Conservation (phyloP, 2,888 invertebrate genomes). For the Girardia tigrina region DNA sequence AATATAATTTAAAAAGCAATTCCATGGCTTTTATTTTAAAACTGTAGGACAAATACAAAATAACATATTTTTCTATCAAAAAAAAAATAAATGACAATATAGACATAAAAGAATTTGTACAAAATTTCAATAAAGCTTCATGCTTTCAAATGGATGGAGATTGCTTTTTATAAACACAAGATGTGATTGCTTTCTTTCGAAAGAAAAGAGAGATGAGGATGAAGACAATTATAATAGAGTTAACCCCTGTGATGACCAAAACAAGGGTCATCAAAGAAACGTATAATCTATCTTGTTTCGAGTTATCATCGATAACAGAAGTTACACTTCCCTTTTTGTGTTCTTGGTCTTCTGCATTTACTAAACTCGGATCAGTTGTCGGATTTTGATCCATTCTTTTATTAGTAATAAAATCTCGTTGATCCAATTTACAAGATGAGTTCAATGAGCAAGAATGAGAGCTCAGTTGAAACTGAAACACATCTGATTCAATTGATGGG, state of each 20-base stretch:
- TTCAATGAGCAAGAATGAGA: neutral
- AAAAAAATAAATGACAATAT: too few species aligned
- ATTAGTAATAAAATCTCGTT: neutral
- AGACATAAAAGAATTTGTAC: too few species aligned
- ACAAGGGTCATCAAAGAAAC: neutral
- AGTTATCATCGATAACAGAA: neutral
- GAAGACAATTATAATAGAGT: neutral
- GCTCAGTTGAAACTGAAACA: neutral
- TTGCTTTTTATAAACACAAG: too few species aligned
- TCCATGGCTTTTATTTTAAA: too few species aligned
- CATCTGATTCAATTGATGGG: neutral
- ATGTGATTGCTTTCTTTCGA: neutral
- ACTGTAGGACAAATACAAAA: too few species aligned
- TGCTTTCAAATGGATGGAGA: too few species aligned
- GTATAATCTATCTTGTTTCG: neutral
- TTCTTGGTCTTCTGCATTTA: too few species aligned
- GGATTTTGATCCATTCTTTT: neutral
- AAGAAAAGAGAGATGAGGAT: neutral
- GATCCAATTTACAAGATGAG: neutral
- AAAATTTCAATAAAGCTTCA: too few species aligned
- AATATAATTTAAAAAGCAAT: too few species aligned
- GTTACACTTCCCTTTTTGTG: neutral
- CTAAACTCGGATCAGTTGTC: neutral
- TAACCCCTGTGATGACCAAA: neutral
- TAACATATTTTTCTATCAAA: too few species aligned